Conservation (phyloP, 2,797 vertebrate genomes). For the Poliocrania exsul region DNA sequence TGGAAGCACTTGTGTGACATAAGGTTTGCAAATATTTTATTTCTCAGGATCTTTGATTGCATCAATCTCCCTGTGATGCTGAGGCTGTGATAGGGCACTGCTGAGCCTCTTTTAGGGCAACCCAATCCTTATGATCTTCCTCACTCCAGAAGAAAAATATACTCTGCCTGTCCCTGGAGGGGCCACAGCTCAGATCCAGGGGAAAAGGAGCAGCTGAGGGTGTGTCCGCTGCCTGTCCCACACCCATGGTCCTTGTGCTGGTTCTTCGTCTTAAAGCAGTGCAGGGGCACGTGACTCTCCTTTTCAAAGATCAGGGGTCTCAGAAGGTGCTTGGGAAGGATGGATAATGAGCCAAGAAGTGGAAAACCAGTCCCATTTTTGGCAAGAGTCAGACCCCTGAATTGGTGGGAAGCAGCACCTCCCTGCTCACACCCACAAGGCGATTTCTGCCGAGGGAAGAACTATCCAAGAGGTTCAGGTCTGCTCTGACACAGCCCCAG, state of each 20-base stretch:
- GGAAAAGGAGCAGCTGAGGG: not conserved
- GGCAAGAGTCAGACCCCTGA: not conserved
- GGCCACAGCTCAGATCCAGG: not conserved
- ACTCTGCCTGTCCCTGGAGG: fast-evolving
- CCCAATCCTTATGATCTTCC: not conserved
- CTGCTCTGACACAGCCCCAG: not conserved
- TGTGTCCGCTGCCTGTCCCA: not conserved
- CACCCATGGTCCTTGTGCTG: not conserved
- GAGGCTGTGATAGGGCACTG: not conserved
- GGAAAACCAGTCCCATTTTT: not conserved
- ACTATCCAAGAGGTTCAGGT: not conserved
- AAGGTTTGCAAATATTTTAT: not conserved
- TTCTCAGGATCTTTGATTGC: not conserved
- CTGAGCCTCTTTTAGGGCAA: not conserved
- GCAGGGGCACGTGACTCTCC: not conserved
- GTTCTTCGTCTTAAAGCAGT: not conserved
- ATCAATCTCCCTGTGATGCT: not conserved
- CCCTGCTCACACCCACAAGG: not conserved
- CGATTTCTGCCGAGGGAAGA: not conserved
- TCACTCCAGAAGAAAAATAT: not conserved
- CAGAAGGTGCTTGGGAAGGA: not conserved
- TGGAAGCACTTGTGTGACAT: not conserved
- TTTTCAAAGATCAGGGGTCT: not conserved
- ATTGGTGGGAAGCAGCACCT: not conserved
- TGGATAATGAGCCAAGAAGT: not conserved